A percentile compares a stretch with the other conserved stretches of the same genome.
Evolutionary conservation across 2,113 vertebrate species (phyloP).

Genomic region (Sinocyclocheilus grahami): DNA sequence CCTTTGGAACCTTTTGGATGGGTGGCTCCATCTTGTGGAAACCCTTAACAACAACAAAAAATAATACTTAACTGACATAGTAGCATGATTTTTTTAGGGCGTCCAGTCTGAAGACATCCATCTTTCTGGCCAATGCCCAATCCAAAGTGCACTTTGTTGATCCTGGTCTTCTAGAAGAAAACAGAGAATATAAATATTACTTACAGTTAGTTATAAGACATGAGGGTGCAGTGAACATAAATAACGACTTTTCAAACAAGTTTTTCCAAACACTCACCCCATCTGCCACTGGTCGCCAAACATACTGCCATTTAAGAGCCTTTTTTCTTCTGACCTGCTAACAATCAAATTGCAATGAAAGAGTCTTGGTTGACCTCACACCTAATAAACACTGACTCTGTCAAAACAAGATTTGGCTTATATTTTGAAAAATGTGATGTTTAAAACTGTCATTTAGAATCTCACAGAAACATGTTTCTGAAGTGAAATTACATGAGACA

Average conservation of each 20-base stretch:
- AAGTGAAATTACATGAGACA: not conserved
- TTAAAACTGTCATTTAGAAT: not conserved
- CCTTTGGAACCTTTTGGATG: not conserved
- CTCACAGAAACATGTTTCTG: not conserved
- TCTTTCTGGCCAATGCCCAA: not conserved
- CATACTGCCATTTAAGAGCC: not conserved
- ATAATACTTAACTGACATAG: not conserved
- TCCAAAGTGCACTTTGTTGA: not conserved
- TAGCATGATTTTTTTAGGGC: not conserved
- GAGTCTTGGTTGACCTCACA: not conserved
- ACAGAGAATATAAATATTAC: not conserved
- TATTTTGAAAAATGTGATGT: not conserved
- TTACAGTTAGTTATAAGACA: not conserved
- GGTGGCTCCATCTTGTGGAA: slow-evolving; percentile 27
- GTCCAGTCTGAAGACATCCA: not conserved
- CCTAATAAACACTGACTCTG: not conserved
- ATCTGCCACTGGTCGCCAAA: not conserved
- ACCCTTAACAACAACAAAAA: not conserved
- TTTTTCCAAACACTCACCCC: not conserved
- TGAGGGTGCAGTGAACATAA: not conserved
- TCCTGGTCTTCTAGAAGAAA: too few relatives aligned
- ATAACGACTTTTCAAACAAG: not conserved
- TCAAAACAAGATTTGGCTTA: not conserved
- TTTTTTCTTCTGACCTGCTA: not conserved
- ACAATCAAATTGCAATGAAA: not conserved